Conservation (phyloP, 2,888 invertebrate genomes). For the Malthinus flaveolus region DNA sequence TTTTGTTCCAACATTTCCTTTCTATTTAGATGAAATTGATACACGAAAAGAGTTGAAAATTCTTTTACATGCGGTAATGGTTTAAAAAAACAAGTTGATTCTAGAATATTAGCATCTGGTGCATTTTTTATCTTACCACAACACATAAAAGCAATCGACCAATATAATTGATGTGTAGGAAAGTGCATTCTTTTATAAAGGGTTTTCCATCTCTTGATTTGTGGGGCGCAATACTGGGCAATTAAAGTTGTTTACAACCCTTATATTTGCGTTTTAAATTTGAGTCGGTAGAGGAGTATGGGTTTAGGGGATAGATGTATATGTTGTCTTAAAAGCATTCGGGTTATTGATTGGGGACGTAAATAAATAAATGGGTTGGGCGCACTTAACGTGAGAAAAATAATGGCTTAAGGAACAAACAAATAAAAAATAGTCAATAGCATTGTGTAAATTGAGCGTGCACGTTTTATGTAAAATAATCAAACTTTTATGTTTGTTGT, state of each 20-base stretch:
- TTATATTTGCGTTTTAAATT: constrained; percentile 42
- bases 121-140: too few relatives aligned
- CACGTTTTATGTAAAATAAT: constrained; percentile 14
- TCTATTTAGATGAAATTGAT: too few relatives aligned
- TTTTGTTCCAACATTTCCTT: too few relatives aligned
- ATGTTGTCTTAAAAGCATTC: constrained; percentile 32
- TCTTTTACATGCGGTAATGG: too few relatives aligned
- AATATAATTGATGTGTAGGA: constrained; percentile 17
- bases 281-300: constrained; percentile 20
- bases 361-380: constrained; percentile 35
- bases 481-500: constrained; percentile 1
- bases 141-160: constrained; percentile 10
- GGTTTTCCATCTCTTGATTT: constrained; percentile 40
- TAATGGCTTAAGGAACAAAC: constrained; percentile 24
- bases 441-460: constrained; percentile 10
- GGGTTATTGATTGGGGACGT: constrained; percentile 35
- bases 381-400: constrained; percentile 29
- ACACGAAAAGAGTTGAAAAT: too few relatives aligned
- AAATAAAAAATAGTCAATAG: constrained; percentile 24
- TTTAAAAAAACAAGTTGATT: too few relatives aligned
- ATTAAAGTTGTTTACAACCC: constrained; percentile 46
- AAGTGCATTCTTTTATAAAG: constrained; percentile 26
- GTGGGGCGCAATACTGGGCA: constrained; percentile 40
- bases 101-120: too few relatives aligned
- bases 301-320: constrained; percentile 25